phyloP scores from a whole-genome alignment of 1,140 invertebrate genomes.

The Drosophila punjabiensis region DNA sequence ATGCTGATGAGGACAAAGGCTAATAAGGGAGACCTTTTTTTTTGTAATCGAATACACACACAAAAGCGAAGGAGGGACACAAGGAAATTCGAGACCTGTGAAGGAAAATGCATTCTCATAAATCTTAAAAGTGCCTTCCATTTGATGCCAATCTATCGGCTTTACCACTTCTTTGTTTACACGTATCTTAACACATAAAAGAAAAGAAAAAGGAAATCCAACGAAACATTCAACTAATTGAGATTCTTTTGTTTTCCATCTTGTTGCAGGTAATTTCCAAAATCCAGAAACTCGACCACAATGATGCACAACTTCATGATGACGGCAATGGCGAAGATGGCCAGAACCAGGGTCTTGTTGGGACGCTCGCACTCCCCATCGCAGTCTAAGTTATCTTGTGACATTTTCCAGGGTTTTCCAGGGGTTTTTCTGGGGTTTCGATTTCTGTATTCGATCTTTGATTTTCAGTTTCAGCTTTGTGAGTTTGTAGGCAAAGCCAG shows the following conservation, averaged over 20 bases:
- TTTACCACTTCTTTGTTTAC: conserved; percentile 32
- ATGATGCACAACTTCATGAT: conserved; percentile 56
- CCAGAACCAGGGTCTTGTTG: conserved; percentile 46
- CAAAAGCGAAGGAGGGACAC: neutral
- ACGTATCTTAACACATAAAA: conserved; percentile 3
- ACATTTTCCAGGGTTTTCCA: conserved; percentile 3
- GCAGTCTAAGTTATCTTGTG: neutral
- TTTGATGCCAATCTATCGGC: conserved; percentile 26
- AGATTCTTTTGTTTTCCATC: neutral
- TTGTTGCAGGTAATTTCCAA: conserved; percentile 47
- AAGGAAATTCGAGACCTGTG: conserved; percentile 15
- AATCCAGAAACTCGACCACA: conserved; percentile 49
- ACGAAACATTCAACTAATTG: conserved; percentile 36
- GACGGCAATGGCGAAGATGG: conserved; percentile 51
- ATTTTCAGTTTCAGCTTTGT: conserved; percentile 14
- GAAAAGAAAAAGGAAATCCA: neutral
- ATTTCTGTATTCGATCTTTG: neutral
- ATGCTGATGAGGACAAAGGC: conserved; percentile 42
- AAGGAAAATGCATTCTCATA: conserved; percentile 27
- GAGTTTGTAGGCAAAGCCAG: conserved; percentile 26
- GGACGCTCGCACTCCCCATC: conserved; percentile 4
- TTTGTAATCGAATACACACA: conserved; percentile 54
- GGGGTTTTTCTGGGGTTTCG: neutral
- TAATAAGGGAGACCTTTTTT: conserved; percentile 51
- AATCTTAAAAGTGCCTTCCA: conserved; percentile 18